Percentiles rank a stretch among this genome's conserved stretches.
Evolutionary conservation across 2,888 invertebrate genomes (phyloP).

Genomic region (Polydrusus cervinus): DNA sequence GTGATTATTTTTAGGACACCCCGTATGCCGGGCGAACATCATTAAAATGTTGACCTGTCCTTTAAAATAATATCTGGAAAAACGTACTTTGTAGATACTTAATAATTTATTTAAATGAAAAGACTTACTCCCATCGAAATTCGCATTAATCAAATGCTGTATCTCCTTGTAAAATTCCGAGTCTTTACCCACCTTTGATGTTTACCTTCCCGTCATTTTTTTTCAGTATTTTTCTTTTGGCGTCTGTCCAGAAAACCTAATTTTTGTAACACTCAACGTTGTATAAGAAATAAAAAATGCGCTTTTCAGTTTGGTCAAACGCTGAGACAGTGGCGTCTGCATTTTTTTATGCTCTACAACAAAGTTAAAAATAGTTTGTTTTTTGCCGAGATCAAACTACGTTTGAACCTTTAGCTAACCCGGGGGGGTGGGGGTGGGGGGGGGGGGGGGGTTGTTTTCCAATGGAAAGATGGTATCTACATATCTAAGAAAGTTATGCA

Average conservation of each 20-base stretch:
- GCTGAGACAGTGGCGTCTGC: not conserved
- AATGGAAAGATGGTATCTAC: too few relatives aligned
- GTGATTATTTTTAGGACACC: not conserved
- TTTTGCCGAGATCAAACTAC: too few relatives aligned
- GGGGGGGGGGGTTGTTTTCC: too few relatives aligned
- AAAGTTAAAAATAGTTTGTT: too few relatives aligned
- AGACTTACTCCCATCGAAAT: conserved; percentile 2
- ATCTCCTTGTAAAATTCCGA: conserved; percentile 30
- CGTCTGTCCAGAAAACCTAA: conserved; percentile 22
- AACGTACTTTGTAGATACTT: not conserved
- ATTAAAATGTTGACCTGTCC: too few relatives aligned
- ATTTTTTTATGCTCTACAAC: not conserved
- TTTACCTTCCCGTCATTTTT: conserved; percentile 31
- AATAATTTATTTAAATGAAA: conserved; percentile 1
- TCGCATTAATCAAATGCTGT: conserved; percentile 17
- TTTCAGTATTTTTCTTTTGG: conserved; percentile 20
- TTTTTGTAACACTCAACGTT: conserved; percentile 20
- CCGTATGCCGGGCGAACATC: too few relatives aligned
- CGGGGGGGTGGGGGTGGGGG: too few relatives aligned
- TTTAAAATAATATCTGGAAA: not conserved
- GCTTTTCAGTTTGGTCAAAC: conserved; percentile 17
- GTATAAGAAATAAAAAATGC: conserved; percentile 11
- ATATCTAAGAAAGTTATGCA: too few relatives aligned
- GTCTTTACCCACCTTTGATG: conserved; percentile 34
- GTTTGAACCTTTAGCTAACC: too few relatives aligned